phyloP scores from a whole-genome alignment of 2,113 vertebrate genomes.

The Triplophysa rosa region DNA sequence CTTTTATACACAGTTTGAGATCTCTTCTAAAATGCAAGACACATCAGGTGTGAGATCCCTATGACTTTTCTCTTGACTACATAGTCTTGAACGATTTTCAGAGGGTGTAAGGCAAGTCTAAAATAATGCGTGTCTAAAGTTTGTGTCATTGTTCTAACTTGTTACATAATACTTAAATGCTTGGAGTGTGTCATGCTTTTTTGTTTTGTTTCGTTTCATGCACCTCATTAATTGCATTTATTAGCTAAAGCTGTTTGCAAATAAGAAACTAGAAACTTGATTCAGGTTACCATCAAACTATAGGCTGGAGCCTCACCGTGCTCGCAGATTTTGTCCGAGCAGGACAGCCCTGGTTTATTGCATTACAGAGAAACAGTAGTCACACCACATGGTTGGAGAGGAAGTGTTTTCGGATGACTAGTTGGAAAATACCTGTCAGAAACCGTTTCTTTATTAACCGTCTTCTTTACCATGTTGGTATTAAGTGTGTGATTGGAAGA shows the following conservation, averaged over 20 bases:
- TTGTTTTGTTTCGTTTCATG: too few relatives aligned
- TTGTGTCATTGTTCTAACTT: neutral
- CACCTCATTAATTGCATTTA: too few relatives aligned
- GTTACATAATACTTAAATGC: neutral
- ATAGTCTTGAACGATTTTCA: too few relatives aligned
- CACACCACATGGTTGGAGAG: slow-evolving; percentile 26
- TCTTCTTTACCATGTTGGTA: too few relatives aligned
- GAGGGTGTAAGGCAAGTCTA: too few relatives aligned
- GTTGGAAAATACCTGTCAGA: slow-evolving; percentile 13
- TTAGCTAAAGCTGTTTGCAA: neutral
- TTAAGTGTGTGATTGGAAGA: neutral
- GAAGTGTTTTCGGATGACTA: neutral
- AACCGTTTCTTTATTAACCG: neutral
- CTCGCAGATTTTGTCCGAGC: neutral
- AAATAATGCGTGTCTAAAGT: too few relatives aligned
- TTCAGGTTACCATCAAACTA: neutral
- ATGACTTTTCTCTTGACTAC: too few relatives aligned
- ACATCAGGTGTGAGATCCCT: too few relatives aligned
- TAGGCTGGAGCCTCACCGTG: too few relatives aligned
- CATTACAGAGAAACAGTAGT: slow-evolving; percentile 8
- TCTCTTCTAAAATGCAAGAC: too few relatives aligned
- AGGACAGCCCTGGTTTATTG: slow-evolving; percentile 1
- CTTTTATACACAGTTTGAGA: too few relatives aligned
- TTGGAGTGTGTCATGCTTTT: neutral
- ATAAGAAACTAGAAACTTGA: neutral